Evolutionary conservation across 2,113 vertebrate species (phyloP), one percentile per base, ranked within the genome.

Genomic region (Anarrhichthys ocellatus): DNA sequence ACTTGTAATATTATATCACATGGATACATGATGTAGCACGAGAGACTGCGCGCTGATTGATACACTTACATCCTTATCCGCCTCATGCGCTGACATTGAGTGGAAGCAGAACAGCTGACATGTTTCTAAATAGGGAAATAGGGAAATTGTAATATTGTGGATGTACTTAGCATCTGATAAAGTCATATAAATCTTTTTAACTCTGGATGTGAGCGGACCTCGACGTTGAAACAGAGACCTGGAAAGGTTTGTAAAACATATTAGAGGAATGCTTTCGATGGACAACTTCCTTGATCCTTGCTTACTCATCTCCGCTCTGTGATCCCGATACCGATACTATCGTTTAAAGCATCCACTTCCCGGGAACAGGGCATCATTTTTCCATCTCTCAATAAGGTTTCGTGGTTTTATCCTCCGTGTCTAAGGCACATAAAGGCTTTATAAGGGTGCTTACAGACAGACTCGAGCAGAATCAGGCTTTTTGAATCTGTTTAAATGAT

Each of bases 401-500:
- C 48, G 87, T 83, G 75, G 89, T 90, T 93, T 92, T 88, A 92
- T 92, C 78, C 92, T 79, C 85, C 77, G 85, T 88, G 86, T 93
- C 90, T 86, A 61, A 69, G 80, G 85, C 89, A 93, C 89, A 92
- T 94, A 94, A 95, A 94, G 90, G 74, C 92, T 95, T 96, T 95
- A 95, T 92, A 92, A 93, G 91, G 89, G 86, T 90, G 88, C 93
- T 95, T 93, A 95, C 93, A 95, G 94, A 95, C 90, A 91, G 91
- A 87, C 92, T 84, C 66, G 71, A 85, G 91, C 86, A 78, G 93
- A 94, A 95, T 94, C 93, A 88, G 90, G 92, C 93, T 91, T 94
- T 95, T 91, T 94, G 92, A 94, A 95, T 95, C 92, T 91, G 92
- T 95, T 94, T 95, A 95, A 95, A 95, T 94, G 81, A 95, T 95